These are phyloP conservation scores for Drosophila neocordata DNA, from an alignment of 1,140 invertebrate species.

Conservation along the genomic window DNA sequence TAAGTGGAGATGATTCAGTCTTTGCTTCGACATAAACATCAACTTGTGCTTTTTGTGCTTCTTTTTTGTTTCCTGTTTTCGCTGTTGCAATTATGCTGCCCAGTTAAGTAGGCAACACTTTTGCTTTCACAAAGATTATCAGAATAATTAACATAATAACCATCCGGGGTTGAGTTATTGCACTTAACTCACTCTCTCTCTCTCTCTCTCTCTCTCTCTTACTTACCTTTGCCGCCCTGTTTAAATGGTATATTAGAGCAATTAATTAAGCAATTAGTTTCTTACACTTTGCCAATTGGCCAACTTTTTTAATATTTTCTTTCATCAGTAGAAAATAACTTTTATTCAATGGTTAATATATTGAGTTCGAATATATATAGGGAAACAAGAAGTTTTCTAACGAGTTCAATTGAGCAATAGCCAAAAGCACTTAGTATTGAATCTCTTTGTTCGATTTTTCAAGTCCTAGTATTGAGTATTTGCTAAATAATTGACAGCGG, in stretches of 20 bases:
- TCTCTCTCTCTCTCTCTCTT: no score
- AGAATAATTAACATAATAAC: constrained; percentile 5
- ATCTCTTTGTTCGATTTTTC: no score
- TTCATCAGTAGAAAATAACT: no score
- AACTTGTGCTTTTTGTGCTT: background rate
- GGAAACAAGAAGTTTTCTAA: background rate
- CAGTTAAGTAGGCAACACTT: constrained; percentile 9
- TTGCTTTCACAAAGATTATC: constrained; percentile 1
- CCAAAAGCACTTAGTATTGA: background rate
- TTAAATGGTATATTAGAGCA: constrained; percentile 40
- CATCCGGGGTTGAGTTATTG: background rate
- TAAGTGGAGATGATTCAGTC: background rate
- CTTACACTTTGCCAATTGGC: background rate
- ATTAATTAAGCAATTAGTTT: constrained; percentile 52
- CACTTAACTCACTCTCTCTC: background rate
- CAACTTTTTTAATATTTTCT: no score
- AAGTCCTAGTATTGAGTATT: background rate
- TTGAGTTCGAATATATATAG: no score
- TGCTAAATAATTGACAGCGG: background rate
- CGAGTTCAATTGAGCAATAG: background rate
- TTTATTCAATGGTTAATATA: no score
- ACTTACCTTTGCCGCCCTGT: background rate
- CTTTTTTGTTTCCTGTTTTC: background rate
- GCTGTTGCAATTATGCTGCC: constrained; percentile 7
- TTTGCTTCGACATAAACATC: no score